Evolutionary conservation across 2,797 vertebrate species (phyloP), one percentile per base, ranked within the genome.

Genomic region (Rhynchotus rufescens): DNA sequence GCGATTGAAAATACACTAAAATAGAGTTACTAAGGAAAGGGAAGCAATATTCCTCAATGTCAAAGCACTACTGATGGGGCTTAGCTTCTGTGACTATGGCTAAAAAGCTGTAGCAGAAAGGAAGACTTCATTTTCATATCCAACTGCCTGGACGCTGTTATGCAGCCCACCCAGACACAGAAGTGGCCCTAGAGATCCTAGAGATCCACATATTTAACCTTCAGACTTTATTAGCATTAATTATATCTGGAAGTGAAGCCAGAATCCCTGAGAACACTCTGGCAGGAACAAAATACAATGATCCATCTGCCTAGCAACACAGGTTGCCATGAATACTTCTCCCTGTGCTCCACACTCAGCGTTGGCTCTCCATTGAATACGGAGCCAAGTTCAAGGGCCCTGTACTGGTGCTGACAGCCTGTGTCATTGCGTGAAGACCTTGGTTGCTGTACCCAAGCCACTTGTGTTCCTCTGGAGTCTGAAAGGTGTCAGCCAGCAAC

Each of bases 221-320:
- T 93, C 88, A 94, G 82, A 81, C 36, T 95, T 94, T 92, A 94
- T 94, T 95, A 94, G 57, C 93, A 94, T 95, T 93, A 90, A 94
- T 94, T 94, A 94, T 92, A 93, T 88, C 80, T 94, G 88, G 45
- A 94, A 94, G 44, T 52, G 54, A 93, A 95, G 92, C 76, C 95
- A 96, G 90, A 76, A 93, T 90, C 82, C 89, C 82, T 0, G 30
- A 94, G 94, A 96, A 96, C 86, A 94, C 40, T 0, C 88, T 83
- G 62, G 67, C 80, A 90, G 52, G 86, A 95, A 95, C 92, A 94
- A 95, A 96, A 94, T 85, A 94, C 92, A 92, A 40, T 93, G 80
- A 90, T 84, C 94, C 94, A 96, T 96, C 96, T 96, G 96, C 94
- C 93, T 96, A 95, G 96, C 94, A 96, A 96, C 96, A 86, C 34